Conservation (phyloP, 2,888 invertebrate species). For the Philereme transversata region DNA sequence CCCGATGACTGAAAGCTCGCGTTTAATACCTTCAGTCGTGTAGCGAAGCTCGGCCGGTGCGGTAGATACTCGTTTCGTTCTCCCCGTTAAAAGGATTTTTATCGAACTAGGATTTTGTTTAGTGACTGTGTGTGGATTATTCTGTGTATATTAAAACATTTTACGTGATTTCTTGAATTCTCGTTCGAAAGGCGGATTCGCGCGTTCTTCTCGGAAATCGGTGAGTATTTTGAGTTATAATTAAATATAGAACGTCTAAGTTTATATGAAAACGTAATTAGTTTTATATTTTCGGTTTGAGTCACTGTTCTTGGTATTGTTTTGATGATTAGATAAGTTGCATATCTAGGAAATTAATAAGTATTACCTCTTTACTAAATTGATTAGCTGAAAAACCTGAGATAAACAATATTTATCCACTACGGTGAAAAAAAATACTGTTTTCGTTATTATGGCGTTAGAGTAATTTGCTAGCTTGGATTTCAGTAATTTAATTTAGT, state of each 20-base stretch:
- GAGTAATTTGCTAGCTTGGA: too few species aligned
- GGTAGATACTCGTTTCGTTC: conserved; percentile 52
- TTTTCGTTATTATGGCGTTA: too few species aligned
- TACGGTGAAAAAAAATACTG: too few species aligned
- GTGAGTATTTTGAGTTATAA: conserved; percentile 80
- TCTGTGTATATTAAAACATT: conserved; percentile 40
- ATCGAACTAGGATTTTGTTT: conserved; percentile 49
- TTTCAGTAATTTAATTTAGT: too few species aligned
- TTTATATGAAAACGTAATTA: conserved; percentile 77
- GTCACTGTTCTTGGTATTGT: conserved; percentile 64
- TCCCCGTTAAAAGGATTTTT: conserved; percentile 46
- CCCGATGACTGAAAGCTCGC: conserved; percentile 68
- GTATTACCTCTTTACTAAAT: too few species aligned
- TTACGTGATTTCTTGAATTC: conserved; percentile 46
- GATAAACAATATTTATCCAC: not conserved
- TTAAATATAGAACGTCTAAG: conserved; percentile 77
- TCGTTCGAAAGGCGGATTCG: conserved; percentile 48
- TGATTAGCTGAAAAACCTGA: too few species aligned
- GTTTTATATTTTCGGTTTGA: conserved; percentile 62
- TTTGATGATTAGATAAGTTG: conserved; percentile 39
- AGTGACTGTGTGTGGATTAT: conserved; percentile 58
- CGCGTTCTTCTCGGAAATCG: conserved; percentile 63
- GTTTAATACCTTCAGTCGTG: conserved; percentile 64
- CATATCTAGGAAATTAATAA: not conserved
- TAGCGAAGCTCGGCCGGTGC: conserved; percentile 59